Evolutionary conservation across 2,888 invertebrate genomes (phyloP).

Genomic region (Calliphora vomitoria): DNA sequence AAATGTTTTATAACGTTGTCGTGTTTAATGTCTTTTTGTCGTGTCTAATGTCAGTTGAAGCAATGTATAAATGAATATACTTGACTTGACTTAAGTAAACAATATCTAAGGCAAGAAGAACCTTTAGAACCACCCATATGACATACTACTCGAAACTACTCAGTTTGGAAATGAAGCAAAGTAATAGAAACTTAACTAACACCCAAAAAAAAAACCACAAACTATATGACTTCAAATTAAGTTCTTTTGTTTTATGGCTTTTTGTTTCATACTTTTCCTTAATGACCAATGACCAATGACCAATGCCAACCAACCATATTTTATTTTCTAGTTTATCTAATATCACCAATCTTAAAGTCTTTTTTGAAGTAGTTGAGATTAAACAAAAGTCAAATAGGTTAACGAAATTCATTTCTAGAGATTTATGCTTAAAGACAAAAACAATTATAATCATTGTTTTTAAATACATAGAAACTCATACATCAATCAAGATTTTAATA

Average conservation of each 20-base stretch:
- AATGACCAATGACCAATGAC: slow-evolving; percentile 56
- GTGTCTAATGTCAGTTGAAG: slow-evolving; percentile 82
- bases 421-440: background rate
- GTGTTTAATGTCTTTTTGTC: slow-evolving; percentile 84
- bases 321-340: slow-evolving; percentile 60
- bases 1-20: slow-evolving; percentile 83
- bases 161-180: background rate
- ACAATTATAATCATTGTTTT: background rate
- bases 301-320: slow-evolving; percentile 41
- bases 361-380: slow-evolving; percentile 70
- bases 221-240: slow-evolving; percentile 44
- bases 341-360: slow-evolving; percentile 63
- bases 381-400: slow-evolving; percentile 3
- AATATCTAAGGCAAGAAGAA: slow-evolving; percentile 2
- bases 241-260: slow-evolving; percentile 9
- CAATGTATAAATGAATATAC: slow-evolving; percentile 16
- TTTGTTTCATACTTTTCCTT: background rate
- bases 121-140: background rate
- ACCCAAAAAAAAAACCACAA: slow-evolving; percentile 28
- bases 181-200: background rate
- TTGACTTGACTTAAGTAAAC: slow-evolving; percentile 1
- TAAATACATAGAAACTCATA: background rate
- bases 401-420: background rate
- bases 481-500: slow-evolving; percentile 11
- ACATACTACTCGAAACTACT: background rate